These are phyloP conservation scores for Prorops nasuta DNA, from an alignment of 1,140 invertebrate genomes.

Conservation along the genomic window DNA sequence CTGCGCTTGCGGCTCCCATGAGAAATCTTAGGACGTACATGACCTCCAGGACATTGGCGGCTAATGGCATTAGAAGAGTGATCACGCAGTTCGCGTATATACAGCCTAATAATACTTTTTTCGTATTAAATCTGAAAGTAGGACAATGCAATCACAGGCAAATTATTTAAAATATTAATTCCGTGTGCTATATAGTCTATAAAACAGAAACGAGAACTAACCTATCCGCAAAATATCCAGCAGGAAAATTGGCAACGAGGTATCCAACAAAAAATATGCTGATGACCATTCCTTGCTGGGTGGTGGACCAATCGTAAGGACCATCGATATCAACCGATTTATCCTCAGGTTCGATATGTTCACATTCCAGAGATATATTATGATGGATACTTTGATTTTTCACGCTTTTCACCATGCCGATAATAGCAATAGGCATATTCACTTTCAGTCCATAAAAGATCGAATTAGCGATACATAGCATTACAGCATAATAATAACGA, in stretches of 20 bases:
- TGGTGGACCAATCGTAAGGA: slow-evolving; percentile 69
- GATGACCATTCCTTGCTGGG: slow-evolving; percentile 68
- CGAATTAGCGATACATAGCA: slow-evolving; percentile 55
- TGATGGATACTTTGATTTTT: slow-evolving; percentile 24
- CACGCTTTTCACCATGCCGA: slow-evolving; percentile 81
- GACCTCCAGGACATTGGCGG: slow-evolving; percentile 55
- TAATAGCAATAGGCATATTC: slow-evolving; percentile 81
- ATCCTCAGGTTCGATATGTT: background rate
- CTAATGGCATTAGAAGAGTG: slow-evolving; percentile 66
- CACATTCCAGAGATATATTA: slow-evolving; percentile 26
- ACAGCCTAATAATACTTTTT: slow-evolving; percentile 77
- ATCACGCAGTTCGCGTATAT: slow-evolving; percentile 74
- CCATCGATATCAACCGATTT: slow-evolving; percentile 56
- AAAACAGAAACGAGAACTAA: slow-evolving; percentile 15
- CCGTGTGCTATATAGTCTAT: background rate
- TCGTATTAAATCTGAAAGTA: slow-evolving; percentile 70
- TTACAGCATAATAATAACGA: too few species aligned
- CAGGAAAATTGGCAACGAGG: slow-evolving; percentile 67
- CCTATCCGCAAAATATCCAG: slow-evolving; percentile 60
- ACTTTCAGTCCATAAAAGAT: slow-evolving; percentile 86
- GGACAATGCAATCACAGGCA: too few species aligned
- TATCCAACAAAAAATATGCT: slow-evolving; percentile 89
- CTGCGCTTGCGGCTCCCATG: slow-evolving; percentile 60
- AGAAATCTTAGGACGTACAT: slow-evolving; percentile 59
- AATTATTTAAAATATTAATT: background rate